These are phyloP conservation scores for Harpegnathos saltator DNA, from an alignment of 1,140 invertebrate genomes.

Conservation along the genomic window DNA sequence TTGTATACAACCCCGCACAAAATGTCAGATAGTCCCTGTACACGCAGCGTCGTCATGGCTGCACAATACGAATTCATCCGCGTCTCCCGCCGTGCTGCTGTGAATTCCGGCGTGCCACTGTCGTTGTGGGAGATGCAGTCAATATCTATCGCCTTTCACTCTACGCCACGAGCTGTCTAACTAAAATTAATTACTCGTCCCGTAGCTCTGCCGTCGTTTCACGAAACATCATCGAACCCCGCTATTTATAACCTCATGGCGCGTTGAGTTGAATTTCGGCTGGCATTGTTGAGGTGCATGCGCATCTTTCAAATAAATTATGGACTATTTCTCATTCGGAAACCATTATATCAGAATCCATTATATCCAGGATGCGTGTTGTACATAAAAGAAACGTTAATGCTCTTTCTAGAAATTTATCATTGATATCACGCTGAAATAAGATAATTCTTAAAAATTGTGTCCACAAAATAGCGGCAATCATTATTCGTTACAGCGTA, in stretches of 20 bases:
- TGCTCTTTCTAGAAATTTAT: background rate
- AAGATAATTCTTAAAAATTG: too few relatives aligned
- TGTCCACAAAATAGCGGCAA: background rate
- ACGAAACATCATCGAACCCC: conserved; percentile 49
- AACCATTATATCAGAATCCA: too few relatives aligned
- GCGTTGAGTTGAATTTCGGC: conserved; percentile 14
- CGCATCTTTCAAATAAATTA: conserved; percentile 37
- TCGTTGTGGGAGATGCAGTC: conserved; percentile 67
- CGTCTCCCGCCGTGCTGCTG: conserved; percentile 38
- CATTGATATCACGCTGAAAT: background rate
- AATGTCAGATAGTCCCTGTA: conserved; percentile 50
- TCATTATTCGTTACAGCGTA: background rate
- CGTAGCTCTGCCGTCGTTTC: conserved; percentile 50
- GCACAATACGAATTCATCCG: conserved; percentile 59
- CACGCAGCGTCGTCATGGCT: conserved; percentile 41
- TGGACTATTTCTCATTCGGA: background rate
- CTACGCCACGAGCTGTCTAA: conserved; percentile 65
- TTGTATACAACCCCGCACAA: conserved; percentile 38
- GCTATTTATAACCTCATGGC: conserved; percentile 58
- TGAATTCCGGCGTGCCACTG: conserved; percentile 56
- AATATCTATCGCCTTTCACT: conserved; percentile 71
- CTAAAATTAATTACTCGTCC: conserved; percentile 76
- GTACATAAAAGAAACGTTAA: background rate
- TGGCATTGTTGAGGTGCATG: conserved; percentile 31
- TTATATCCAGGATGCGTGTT: too few relatives aligned